Conservation (phyloP, 2,797 vertebrate species). For the Sebastes kiyomatsui region DNA sequence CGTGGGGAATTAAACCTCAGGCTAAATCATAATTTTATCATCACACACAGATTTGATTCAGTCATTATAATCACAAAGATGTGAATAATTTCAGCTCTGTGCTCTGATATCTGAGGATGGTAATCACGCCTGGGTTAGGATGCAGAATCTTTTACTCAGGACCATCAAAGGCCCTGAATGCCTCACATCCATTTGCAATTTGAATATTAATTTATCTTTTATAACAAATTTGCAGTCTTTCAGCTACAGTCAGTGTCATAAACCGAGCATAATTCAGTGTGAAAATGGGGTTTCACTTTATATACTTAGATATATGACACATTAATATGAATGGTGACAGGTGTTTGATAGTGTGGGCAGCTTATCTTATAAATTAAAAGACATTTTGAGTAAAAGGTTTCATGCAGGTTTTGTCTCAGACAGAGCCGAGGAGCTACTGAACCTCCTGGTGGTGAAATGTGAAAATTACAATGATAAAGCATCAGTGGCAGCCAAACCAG, state of each 20-base stretch:
- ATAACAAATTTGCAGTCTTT: background rate
- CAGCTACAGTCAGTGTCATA: background rate
- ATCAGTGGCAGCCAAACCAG: background rate
- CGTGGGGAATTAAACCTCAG: background rate
- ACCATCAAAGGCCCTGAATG: conserved; percentile 6
- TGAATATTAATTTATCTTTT: conserved; percentile 17
- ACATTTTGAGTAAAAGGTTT: background rate
- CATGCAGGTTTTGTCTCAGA: conserved; percentile 11
- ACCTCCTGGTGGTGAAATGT: conserved; percentile 64
- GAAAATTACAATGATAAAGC: conserved; percentile 41
- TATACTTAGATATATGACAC: background rate
- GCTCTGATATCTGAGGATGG: conserved; percentile 33
- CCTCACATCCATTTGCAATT: conserved; percentile 4
- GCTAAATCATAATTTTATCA: background rate
- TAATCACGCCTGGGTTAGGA: conserved; percentile 31
- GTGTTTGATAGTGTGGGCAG: background rate
- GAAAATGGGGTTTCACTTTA: background rate
- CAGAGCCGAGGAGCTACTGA: conserved; percentile 22
- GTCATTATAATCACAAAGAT: conserved; percentile 38
- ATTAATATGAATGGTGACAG: conserved; percentile 4
- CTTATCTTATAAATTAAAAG: background rate
- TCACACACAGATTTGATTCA: conserved; percentile 20
- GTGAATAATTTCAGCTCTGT: conserved; percentile 26
- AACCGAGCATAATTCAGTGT: background rate
- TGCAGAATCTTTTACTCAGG: conserved; percentile 2